Evolutionary conservation across 2,797 vertebrate genomes (phyloP).

Genomic region (Gymnocypris eckloni): DNA sequence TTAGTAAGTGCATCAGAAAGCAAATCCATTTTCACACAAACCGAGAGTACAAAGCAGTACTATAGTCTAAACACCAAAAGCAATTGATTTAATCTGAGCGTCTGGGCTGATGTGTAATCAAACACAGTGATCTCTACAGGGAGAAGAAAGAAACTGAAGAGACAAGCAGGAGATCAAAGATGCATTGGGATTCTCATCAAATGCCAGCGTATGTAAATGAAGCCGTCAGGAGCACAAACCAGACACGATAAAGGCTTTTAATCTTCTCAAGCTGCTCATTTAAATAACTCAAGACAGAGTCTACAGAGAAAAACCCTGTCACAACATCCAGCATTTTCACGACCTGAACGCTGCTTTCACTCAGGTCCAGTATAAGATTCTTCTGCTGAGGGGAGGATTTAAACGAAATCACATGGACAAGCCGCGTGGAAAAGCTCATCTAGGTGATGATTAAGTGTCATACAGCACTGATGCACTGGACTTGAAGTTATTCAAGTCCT

Average conservation of each 20-base stretch:
- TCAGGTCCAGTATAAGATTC: background rate
- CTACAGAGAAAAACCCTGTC: background rate
- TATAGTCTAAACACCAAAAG: background rate
- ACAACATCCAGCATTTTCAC: background rate
- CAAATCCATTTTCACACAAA: background rate
- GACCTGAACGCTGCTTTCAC: background rate
- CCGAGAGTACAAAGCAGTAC: background rate
- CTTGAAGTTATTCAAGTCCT: background rate
- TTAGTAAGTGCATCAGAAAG: background rate
- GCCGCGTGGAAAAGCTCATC: background rate
- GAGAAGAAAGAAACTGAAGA: background rate
- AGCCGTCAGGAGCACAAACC: background rate
- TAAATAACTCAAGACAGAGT: slow-evolving; percentile 2
- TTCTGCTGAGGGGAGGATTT: background rate
- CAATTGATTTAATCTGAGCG: background rate
- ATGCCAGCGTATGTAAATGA: slow-evolving; percentile 23
- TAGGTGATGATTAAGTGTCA: background rate
- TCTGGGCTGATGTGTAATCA: background rate
- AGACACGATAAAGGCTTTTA: background rate
- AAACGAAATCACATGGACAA: background rate
- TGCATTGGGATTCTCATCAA: background rate
- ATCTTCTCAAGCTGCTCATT: background rate
- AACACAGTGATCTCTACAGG: background rate
- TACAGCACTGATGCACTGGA: background rate
- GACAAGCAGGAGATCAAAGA: background rate